Conservation (phyloP, 1,140 invertebrate species). For the Nebria ingens region DNA sequence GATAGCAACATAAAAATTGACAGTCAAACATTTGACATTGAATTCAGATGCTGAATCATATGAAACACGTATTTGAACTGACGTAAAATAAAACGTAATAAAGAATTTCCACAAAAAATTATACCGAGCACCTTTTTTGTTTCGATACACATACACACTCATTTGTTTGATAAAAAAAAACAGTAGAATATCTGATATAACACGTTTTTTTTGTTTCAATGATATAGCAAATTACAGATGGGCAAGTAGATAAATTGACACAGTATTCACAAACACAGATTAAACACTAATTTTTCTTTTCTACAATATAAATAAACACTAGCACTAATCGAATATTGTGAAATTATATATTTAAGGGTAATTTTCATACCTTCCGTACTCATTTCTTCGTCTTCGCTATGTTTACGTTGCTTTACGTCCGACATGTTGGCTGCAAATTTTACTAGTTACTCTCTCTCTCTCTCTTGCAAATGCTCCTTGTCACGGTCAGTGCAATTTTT, state of each 20-base stretch:
- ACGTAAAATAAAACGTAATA: background rate
- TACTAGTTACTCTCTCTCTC: background rate
- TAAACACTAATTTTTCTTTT: background rate
- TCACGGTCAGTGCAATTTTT: background rate
- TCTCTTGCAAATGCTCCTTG: background rate
- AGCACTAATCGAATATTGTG: background rate
- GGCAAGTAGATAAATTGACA: background rate
- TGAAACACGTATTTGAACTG: background rate
- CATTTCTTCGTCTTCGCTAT: background rate
- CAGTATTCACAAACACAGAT: background rate
- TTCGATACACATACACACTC: background rate
- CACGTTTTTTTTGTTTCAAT: conserved; percentile 1
- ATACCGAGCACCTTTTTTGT: background rate
- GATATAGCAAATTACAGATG: conserved; percentile 2
- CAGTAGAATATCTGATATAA: background rate
- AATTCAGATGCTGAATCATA: conserved; percentile 7
- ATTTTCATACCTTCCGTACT: background rate
- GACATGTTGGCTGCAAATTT: conserved; percentile 8
- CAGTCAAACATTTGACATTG: conserved; percentile 1
- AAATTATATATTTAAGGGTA: background rate
- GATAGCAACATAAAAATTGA: too few species aligned
- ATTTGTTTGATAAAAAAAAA: background rate
- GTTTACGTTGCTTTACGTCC: conserved; percentile 5
- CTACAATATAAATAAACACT: background rate
- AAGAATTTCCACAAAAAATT: background rate